These are phyloP conservation scores for Chrysomela aeneicollis DNA, from an alignment of 2,888 invertebrate species.

Conservation along the genomic window DNA sequence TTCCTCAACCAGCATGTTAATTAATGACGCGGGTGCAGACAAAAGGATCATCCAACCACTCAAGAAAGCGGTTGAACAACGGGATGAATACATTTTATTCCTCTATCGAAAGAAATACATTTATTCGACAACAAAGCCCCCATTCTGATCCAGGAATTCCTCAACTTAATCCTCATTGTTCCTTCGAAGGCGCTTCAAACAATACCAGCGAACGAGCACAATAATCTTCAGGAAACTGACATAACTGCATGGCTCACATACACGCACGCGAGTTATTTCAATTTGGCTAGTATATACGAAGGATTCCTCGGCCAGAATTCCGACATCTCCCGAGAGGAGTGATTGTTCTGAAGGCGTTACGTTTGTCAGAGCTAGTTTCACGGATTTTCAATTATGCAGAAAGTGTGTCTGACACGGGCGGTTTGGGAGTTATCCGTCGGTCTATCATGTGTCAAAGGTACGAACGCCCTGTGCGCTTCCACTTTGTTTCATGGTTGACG, in stretches of 20 bases:
- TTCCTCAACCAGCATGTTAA: no score
- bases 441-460: slow-evolving; percentile 21
- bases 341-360: slow-evolving; percentile 37
- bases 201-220: slow-evolving; percentile 34
- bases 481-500: neutral
- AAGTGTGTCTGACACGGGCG: slow-evolving; percentile 17
- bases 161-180: slow-evolving; percentile 39
- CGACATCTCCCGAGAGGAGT: slow-evolving; percentile 30
- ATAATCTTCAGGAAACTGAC: slow-evolving; percentile 35
- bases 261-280: slow-evolving; percentile 37
- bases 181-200: slow-evolving; percentile 35
- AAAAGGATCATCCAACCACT: no score
- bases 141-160: slow-evolving; percentile 24
- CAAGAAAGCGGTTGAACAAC: neutral
- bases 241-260: slow-evolving; percentile 16
- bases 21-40: no score
- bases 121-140: slow-evolving; percentile 1
- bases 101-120: neutral
- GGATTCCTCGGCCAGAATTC: slow-evolving; percentile 36
- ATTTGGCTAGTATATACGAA: slow-evolving; percentile 30
- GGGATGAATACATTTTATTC: neutral
- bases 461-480: neutral
- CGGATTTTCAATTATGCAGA: slow-evolving; percentile 46
- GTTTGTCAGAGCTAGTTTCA: slow-evolving; percentile 43
- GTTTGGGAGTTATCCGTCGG: slow-evolving; percentile 8